Evolutionary conservation across 2,888 invertebrate genomes (phyloP).

Genomic region (Serrognathus titanus): DNA sequence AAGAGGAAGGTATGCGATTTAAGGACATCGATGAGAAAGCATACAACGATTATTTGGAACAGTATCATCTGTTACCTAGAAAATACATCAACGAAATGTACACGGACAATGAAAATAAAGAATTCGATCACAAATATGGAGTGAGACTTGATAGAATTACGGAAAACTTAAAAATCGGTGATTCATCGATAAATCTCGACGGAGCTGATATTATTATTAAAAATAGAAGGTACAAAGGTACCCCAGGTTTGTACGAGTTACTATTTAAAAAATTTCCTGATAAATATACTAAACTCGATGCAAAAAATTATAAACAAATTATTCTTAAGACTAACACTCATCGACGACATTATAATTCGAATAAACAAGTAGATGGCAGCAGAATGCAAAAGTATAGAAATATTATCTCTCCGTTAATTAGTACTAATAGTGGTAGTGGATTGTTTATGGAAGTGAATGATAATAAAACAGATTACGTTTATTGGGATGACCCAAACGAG

Average conservation of each 20-base stretch:
- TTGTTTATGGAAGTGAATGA: slow-evolving; percentile 8
- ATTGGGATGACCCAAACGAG: slow-evolving; percentile 26
- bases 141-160: too few species aligned
- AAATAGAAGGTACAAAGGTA: slow-evolving; percentile 4
- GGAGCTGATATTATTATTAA: not conserved
- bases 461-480: slow-evolving; percentile 15
- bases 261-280: slow-evolving; percentile 17
- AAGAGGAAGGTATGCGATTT: too few species aligned
- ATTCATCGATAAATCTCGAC: too few species aligned
- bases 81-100: too few species aligned
- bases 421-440: not conserved
- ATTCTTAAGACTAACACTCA: slow-evolving; percentile 15
- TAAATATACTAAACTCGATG: too few species aligned
- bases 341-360: slow-evolving; percentile 11
- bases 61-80: too few species aligned
- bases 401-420: slow-evolving; percentile 12
- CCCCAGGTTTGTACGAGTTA: slow-evolving; percentile 21
- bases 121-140: too few species aligned
- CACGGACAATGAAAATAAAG: too few species aligned
- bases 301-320: slow-evolving; percentile 6
- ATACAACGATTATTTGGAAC: too few species aligned
- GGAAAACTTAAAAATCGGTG: not conserved
- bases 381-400: slow-evolving; percentile 13
- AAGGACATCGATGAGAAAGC: too few species aligned
- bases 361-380: slow-evolving; percentile 13